Evolutionary conservation across 2,113 vertebrate species (phyloP), one percentile per base, ranked within the genome.

Genomic region (Rhynchopsitta pachyrhyncha): DNA sequence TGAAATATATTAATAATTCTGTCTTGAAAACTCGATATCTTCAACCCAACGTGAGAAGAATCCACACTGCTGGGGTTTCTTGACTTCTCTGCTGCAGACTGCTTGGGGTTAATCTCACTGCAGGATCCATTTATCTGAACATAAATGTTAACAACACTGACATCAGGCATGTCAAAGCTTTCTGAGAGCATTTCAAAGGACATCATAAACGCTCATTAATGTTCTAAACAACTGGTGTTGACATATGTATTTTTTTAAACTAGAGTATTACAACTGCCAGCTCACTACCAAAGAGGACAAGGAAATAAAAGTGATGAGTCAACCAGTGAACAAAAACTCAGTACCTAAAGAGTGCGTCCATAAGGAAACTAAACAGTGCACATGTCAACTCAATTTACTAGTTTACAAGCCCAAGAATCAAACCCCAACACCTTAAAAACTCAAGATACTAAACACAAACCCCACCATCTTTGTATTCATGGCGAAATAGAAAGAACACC

Each of bases 251-350:
- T 18, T 2, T n/a, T 47, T 73, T 81, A 75, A 88, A 91, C 79
- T 31, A 49, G 60, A n/a, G 19, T 10, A 41, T 80, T 83, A 59
- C 60, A 78, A 29, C 37, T 59, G 57, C 27, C 84, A 85, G 44
- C 67, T 89, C 78, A 68, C 35, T 47, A 12, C 19, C 60, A 11
- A 47, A 19, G 55, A 75, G 4, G 6, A 20, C 39, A 66, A 28
- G 68, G 75, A 92, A 92, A 86, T 8, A 55, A 70, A 90, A 90
- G 64, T 14, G 46, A 69, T 92, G 91, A 92, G 53, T 70, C 92
- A 86, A 44, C 17, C 4, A 7, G 20, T 2, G 79, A 90, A 42
- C 7, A 84, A 85, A 47, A 46, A 50, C 23, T 66, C 68, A 9
- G 44, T 11, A 12, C 39, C n/a, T 11, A 13, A 27, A 39, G 7